These are phyloP conservation scores for Tragelaphus eurycerus DNA, from an alignment of 2,797 vertebrate species.

Conservation along the genomic window DNA sequence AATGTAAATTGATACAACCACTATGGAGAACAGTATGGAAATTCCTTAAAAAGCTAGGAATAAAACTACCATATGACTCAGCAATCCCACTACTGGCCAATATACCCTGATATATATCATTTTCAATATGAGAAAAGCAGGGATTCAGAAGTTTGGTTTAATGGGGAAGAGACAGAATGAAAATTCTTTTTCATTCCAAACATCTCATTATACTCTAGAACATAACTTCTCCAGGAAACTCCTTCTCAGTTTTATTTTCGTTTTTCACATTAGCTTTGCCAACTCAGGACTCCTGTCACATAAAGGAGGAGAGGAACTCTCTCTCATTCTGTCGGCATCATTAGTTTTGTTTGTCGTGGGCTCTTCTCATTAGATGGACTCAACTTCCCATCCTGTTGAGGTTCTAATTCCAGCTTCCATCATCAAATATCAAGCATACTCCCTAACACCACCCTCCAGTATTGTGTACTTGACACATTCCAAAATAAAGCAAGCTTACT, in stretches of 20 bases:
- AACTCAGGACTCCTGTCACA: not conserved
- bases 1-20: not conserved
- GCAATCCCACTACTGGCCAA: not conserved
- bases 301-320: not conserved
- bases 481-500: not conserved
- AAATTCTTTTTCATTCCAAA: conserved; percentile 1
- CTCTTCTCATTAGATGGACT: not conserved
- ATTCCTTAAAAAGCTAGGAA: not conserved
- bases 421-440: not conserved
- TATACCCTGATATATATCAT: not conserved
- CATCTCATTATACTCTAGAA: not conserved
- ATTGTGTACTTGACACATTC: not conserved
- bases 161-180: not conserved
- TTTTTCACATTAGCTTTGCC: not conserved
- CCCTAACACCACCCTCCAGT: not conserved
- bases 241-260: not conserved
- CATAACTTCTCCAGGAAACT: not conserved
- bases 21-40: not conserved
- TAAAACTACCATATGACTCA: not conserved
- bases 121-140: not conserved
- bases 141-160: not conserved
- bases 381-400: not conserved
- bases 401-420: not conserved
- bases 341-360: not conserved
- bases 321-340: not conserved